These are phyloP conservation scores for Mesorhabditis sp. DNA, from an alignment of 2,888 invertebrate genomes.

Conservation along the genomic window DNA sequence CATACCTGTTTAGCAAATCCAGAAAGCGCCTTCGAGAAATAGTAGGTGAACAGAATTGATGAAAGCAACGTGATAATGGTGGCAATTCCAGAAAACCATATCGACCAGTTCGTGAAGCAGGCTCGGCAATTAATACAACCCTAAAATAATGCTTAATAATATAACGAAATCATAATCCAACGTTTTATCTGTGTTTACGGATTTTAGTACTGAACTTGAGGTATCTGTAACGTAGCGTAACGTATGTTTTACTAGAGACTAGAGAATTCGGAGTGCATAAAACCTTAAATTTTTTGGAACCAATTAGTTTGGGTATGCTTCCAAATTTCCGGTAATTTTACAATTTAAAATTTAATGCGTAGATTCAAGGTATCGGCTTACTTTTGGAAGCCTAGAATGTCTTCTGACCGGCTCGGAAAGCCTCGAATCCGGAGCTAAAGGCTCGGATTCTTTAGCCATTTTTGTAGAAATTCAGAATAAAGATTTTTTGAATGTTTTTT, in stretches of 20 bases:
- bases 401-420: neutral
- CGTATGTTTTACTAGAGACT: too few species aligned
- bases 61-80: neutral
- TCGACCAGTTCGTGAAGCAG: neutral
- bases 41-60: neutral
- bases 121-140: neutral
- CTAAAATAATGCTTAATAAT: neutral
- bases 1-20: conserved; percentile 2
- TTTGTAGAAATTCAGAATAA: neutral
- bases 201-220: too few species aligned
- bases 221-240: too few species aligned
- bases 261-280: too few species aligned
- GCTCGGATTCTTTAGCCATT: neutral
- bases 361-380: neutral
- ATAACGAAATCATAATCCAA: too few species aligned
- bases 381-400: neutral
- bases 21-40: neutral
- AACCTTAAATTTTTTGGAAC: too few species aligned
- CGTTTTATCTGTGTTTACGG: too few species aligned
- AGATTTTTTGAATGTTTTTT: too few species aligned
- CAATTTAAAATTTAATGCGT: too few species aligned
- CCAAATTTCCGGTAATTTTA: too few species aligned
- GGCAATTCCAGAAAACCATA: neutral
- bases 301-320: too few species aligned
- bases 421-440: neutral